Evolutionary conservation across 92 coral and sea anemone species (phyloP), one percentile per base, ranked within the genome.

Genomic region (Palythoa grandiflora): DNA sequence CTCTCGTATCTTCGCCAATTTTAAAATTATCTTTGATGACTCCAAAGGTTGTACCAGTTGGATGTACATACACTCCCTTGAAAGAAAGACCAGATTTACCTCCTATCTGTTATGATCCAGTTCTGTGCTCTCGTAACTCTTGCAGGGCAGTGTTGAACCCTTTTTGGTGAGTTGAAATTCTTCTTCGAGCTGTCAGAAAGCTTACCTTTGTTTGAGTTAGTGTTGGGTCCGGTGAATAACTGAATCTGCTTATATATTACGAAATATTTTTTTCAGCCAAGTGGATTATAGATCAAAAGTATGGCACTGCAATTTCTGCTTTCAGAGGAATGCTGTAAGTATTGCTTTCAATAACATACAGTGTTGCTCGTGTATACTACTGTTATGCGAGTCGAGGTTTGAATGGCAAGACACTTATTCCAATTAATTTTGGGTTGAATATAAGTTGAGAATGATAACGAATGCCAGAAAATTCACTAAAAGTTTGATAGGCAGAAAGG

Each of bases 221-320:
- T 17, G 9, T 55, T 11, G 12, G 2, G 61, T 55, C 15, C 1
- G 61, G 1, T 55, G 61, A 55, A 55, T 15, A 11, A 11, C 35
- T 17, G 20, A 63, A 19, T 15, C 10, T 3, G n/a, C 1, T 5
- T 19, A 55, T 8, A 11, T 63, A 17, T 63, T 63, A 63, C 21
- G 36, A 63, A 63, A 63, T 37, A 4, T 3, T 88, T 77, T 73
- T 59, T 85, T 38, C 75, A 97, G 99, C 83, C 99, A 97, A 94
- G 99, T 97, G 88, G 99, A 97, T 88, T 97, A 97, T 88, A 91
- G 99, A 86, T 94, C 99, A 28, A 97, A 97, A 95, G 97, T 97
- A 9, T 97, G 99, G 99, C 99, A 97, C 72, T 97, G 99, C 88
- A 97, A 97, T 86, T 97, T 97, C 84, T 97, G 99, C 81, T 97